Conservation (phyloP, 2,113 vertebrate species). For the Pimephales promelas region DNA sequence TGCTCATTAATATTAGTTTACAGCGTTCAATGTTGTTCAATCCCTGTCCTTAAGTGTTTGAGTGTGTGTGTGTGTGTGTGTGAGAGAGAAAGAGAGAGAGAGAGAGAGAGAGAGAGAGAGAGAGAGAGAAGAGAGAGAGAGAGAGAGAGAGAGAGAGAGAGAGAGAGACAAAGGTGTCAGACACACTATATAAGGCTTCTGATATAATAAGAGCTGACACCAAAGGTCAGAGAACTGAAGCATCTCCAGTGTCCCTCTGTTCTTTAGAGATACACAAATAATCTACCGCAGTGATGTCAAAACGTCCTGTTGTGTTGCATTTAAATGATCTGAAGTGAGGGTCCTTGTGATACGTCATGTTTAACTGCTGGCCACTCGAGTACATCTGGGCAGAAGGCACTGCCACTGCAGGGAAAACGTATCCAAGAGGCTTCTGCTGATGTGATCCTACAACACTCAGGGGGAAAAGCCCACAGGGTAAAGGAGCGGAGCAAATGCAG, state of each 20-base stretch:
- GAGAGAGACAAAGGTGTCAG: neutral
- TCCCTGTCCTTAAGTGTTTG: neutral
- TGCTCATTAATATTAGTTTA: neutral
- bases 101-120: too few relatives aligned
- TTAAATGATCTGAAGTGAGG: neutral
- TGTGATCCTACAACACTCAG: neutral
- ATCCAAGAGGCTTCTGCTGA: conserved; percentile 25
- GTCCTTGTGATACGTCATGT: neutral
- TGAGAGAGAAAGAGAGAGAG: too few relatives aligned
- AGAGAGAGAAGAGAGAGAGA: too few relatives aligned
- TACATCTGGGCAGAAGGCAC: neutral
- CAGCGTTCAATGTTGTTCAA: neutral
- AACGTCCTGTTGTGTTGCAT: neutral
- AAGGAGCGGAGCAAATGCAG: conserved; percentile 6
- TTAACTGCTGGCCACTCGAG: neutral
- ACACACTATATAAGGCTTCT: conserved; percentile 14
- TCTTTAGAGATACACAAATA: conserved; percentile 27
- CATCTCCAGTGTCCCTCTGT: neutral
- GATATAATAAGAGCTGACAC: conserved; percentile 28
- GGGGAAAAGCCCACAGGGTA: neutral
- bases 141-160: too few relatives aligned
- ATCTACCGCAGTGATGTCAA: neutral
- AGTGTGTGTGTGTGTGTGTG: neutral
- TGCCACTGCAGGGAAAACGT: neutral
- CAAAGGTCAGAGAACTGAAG: neutral